phyloP scores from a whole-genome alignment of 2,797 vertebrate genomes.

The Hyperoplus immaculatus region DNA sequence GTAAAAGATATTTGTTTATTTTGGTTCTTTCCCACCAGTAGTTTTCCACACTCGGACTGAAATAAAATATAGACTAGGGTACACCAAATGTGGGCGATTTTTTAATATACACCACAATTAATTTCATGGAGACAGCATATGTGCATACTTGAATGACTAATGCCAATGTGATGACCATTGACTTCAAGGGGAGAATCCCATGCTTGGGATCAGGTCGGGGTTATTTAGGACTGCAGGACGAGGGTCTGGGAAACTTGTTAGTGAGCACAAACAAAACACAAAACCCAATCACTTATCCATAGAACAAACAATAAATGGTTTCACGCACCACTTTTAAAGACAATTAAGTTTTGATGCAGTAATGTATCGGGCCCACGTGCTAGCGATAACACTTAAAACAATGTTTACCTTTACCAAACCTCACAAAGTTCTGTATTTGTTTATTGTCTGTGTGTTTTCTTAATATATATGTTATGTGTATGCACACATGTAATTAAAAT shows the following conservation, averaged over 20 bases:
- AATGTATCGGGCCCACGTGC: conserved; percentile 62
- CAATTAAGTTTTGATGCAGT: conserved; percentile 64
- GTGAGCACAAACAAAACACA: conserved; percentile 85
- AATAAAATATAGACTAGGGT: conserved; percentile 82
- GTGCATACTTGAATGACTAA: conserved; percentile 84
- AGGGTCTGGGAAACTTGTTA: conserved; percentile 76
- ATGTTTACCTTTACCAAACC: conserved; percentile 69
- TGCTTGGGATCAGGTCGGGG: conserved; percentile 61
- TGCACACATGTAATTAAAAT: conserved; percentile 74
- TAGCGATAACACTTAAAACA: conserved; percentile 71
- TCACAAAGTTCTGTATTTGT: conserved; percentile 67
- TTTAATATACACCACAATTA: conserved; percentile 83
- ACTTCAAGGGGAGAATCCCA: conserved; percentile 68
- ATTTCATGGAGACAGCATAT: conserved; percentile 82
- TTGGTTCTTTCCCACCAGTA: conserved; percentile 84
- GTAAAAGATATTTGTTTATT: conserved; percentile 85
- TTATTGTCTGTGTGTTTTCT: conserved; percentile 41
- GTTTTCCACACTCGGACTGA: conserved; percentile 84
- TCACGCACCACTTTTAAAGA: conserved; percentile 73
- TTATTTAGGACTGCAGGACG: conserved; percentile 65
- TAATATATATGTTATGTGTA: conserved; percentile 38
- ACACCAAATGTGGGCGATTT: conserved; percentile 81
- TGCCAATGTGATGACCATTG: conserved; percentile 81
- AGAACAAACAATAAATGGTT: conserved; percentile 77
- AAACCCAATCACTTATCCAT: conserved; percentile 80